These are phyloP conservation scores for Pocillopora meandrina DNA, from an alignment of 92 coral and sea anemone species.

Conservation along the genomic window DNA sequence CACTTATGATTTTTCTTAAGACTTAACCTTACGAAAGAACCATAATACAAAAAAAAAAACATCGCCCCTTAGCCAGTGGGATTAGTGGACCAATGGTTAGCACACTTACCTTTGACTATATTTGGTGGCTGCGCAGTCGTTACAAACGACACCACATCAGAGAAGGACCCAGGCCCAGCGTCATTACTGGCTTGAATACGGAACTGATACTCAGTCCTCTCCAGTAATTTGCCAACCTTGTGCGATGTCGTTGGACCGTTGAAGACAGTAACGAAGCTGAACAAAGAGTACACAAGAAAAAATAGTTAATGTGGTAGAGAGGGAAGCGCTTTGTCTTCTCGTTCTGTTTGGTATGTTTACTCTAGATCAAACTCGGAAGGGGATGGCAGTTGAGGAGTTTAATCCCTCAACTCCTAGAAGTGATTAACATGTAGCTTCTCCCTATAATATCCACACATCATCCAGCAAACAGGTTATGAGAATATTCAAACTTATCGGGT, in stretches of 20 bases:
- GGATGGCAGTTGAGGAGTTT: too few species aligned
- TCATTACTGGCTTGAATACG: constrained; percentile 96
- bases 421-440: too few species aligned
- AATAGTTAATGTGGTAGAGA: background rate
- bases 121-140: constrained; percentile 93
- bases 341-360: background rate
- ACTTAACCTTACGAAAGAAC: too few species aligned
- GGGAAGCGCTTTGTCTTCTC: background rate
- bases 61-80: too few species aligned
- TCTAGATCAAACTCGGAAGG: background rate
- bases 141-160: constrained; percentile 68
- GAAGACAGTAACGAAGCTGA: constrained; percentile 75
- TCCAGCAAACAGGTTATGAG: too few species aligned
- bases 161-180: constrained; percentile 90
- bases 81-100: background rate
- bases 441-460: too few species aligned
- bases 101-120: constrained; percentile 73
- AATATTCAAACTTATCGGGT: too few species aligned
- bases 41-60: too few species aligned
- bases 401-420: background rate
- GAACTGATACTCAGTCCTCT: constrained; percentile 88
- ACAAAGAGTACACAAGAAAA: background rate
- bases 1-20: too few species aligned
- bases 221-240: constrained; percentile 92
- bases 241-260: constrained; percentile 88